Conservation (phyloP, 2,888 invertebrate genomes). For the Clepsis dumicolana region DNA sequence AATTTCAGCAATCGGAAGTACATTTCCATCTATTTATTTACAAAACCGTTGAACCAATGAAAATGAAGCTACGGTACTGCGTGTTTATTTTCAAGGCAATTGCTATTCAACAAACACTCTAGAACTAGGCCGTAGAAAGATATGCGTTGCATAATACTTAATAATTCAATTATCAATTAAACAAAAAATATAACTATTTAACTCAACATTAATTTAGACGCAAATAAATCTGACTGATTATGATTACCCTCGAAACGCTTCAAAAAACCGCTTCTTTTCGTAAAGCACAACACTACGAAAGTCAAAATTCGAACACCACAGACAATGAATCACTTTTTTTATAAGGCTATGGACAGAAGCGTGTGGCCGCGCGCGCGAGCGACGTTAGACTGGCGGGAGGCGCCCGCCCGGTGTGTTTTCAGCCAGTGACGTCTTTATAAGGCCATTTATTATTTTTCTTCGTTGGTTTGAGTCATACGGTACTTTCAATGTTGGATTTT, state of each 20-base stretch:
- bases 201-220: neutral
- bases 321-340: slow-evolving; percentile 53
- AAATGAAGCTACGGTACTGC: neutral
- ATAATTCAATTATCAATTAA: too few species aligned
- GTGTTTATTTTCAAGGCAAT: slow-evolving; percentile 8
- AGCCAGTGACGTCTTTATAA: slow-evolving; percentile 48
- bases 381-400: slow-evolving; percentile 58
- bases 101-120: slow-evolving; percentile 3
- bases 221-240: slow-evolving; percentile 13
- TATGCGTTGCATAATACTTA: too few species aligned
- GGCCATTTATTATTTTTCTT: slow-evolving; percentile 37
- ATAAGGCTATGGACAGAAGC: slow-evolving; percentile 46
- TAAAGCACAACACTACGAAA: slow-evolving; percentile 45
- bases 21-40: neutral
- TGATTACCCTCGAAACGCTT: slow-evolving; percentile 23
- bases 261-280: slow-evolving; percentile 16
- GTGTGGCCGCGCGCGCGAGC: slow-evolving; percentile 55
- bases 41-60: slow-evolving; percentile 8
- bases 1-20: slow-evolving; percentile 7
- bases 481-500: slow-evolving; percentile 21
- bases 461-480: slow-evolving; percentile 35
- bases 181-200: neutral
- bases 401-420: slow-evolving; percentile 59
- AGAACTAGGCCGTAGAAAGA: slow-evolving; percentile 1
- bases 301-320: slow-evolving; percentile 52